Base-by-base conservation (phyloP, 2,113 vertebrate genomes). In the Paracyprichromis sp. region DNA sequence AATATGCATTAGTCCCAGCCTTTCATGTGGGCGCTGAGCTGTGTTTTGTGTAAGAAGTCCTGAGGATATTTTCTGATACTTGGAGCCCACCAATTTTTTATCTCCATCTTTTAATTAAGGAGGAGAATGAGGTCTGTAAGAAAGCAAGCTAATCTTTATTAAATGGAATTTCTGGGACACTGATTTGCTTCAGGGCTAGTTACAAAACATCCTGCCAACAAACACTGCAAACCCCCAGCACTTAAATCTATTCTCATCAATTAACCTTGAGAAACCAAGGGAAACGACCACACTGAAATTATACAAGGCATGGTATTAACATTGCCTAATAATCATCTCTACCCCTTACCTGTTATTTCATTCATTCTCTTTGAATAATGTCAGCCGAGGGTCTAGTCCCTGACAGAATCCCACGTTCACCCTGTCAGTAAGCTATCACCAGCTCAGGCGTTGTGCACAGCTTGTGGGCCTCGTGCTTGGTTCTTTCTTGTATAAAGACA, bases 141-240 rank as follows among this genome's bases (percentile, higher is more conserved):
- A 94, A 95, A 94, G 88, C 38, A 89, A 93, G 94, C 93, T 95
- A 96, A 96, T 96, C 96, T 96, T 95, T 96, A 96, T 96, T 96
- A 96, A 96, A 95, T 96, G 94, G 90, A 96, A 95, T 96, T 96
- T 96, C 95, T 94, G 92, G 95, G 93, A 94, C 94, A 92, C 79
- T 92, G 90, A 90, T 82, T 92, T 57, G 95, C 95, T 95, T 71
- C 66, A 9, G 93, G 95, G 90, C 86, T 94, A 50, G 85, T 93
- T 94, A 85, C 53, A 88, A 95, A 96, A 93, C 91, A 92, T 90
- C 82, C 87, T 38, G 59, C 87, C 88, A 88, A 84, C 89, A 91
- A 92, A 88, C 84, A 81, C 61, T 45, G 11, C 86, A 56, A 85
- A 85, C 43, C 85, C 84, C 56, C 61, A 6, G 59, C 90, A 73